phyloP scores from a whole-genome alignment of 1,140 invertebrate genomes.

The Diploscapter pachys region DNA sequence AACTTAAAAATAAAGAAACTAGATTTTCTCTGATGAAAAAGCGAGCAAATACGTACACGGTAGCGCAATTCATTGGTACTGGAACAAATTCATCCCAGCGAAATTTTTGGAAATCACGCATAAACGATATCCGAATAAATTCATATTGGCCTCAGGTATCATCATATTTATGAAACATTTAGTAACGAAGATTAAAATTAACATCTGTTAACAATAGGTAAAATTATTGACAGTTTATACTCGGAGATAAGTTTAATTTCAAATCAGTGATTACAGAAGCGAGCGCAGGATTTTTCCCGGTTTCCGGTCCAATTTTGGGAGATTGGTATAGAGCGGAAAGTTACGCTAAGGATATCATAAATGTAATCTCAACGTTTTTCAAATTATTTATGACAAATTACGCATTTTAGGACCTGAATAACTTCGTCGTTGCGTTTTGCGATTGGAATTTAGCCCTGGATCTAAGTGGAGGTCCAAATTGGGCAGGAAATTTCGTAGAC shows the following conservation, averaged over 20 bases:
- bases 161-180: no score
- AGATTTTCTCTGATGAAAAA: slow-evolving; percentile 6
- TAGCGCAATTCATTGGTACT: slow-evolving; percentile 23
- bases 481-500: slow-evolving; percentile 74
- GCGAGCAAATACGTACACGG: not conserved
- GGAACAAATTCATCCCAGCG: not conserved
- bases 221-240: no score
- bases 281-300: slow-evolving; percentile 62
- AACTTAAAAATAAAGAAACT: not conserved
- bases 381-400: no score
- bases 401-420: slow-evolving; percentile 68
- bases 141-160: slow-evolving; percentile 64
- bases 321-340: slow-evolving; percentile 71
- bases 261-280: not conserved
- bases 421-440: slow-evolving; percentile 66
- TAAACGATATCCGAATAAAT: slow-evolving; percentile 66
- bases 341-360: slow-evolving; percentile 71
- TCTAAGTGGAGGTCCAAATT: slow-evolving; percentile 72
- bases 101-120: not conserved
- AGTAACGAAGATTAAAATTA: no score
- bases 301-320: slow-evolving; percentile 67
- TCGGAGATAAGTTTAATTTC: no score
- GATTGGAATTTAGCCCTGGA: slow-evolving; percentile 82
- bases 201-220: no score
- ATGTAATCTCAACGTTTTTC: slow-evolving; percentile 46